These are phyloP conservation scores for Pionites leucogaster DNA, from an alignment of 2,113 vertebrate genomes.

Conservation along the genomic window DNA sequence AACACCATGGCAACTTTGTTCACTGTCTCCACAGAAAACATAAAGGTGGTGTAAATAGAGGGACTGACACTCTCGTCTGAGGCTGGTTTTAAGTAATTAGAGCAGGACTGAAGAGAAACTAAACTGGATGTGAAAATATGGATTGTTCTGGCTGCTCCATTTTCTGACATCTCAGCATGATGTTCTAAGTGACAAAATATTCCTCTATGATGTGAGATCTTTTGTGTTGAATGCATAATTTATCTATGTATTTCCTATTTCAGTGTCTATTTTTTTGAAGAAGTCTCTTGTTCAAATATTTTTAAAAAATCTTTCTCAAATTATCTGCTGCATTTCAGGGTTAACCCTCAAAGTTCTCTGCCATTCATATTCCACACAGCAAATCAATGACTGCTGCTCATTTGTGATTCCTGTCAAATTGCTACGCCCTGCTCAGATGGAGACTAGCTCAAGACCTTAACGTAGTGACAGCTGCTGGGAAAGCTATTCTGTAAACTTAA, in stretches of 20 bases:
- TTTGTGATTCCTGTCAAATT: slow-evolving; percentile 42
- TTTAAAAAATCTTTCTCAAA: not conserved
- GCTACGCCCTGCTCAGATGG: not conserved
- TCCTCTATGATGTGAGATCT: slow-evolving; percentile 33
- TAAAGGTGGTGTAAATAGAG: not conserved
- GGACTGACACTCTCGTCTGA: not conserved
- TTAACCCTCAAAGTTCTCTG: slow-evolving; percentile 6
- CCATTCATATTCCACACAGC: not conserved
- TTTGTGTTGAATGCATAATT: slow-evolving; percentile 40
- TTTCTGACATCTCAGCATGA: not conserved
- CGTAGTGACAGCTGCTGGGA: slow-evolving; percentile 27
- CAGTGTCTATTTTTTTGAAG: slow-evolving; percentile 33
- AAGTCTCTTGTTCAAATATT: not conserved
- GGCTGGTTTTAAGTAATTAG: slow-evolving; percentile 34
- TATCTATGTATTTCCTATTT: slow-evolving; percentile 33
- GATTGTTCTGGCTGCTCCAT: slow-evolving; percentile 47
- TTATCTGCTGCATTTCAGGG: not conserved
- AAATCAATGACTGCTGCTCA: not conserved
- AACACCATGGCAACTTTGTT: not conserved
- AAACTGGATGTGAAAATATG: not conserved
- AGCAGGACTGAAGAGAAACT: not conserved
- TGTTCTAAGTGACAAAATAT: slow-evolving; percentile 18
- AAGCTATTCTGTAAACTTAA: slow-evolving; percentile 1
- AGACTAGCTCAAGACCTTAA: slow-evolving; percentile 32
- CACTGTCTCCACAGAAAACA: not conserved